Base-by-base conservation (phyloP, 2,113 vertebrate species). In the Saguinus imperator region DNA sequence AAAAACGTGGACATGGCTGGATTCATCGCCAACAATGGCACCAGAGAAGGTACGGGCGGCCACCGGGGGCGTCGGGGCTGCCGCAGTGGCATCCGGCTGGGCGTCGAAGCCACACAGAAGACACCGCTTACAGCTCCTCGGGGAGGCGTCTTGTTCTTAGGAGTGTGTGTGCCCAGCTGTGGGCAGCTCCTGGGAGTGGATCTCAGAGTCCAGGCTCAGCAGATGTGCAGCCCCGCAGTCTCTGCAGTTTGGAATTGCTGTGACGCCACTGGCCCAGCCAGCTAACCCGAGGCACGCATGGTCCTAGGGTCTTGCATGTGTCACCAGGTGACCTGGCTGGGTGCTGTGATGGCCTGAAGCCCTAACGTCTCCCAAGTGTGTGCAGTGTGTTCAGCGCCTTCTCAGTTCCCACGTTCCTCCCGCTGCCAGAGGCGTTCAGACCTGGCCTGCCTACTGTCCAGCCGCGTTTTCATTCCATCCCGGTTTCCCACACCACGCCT, bases 21-120 rank as follows among this genome's bases (percentile, higher is more conserved):
- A 95, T 99, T 98, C 98, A 99, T 99, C 1, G 99, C 99, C 94
- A 99, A 99, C 97, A 99, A 99, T 0, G 99, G 99, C 98, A 99
- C 99, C 61, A 88, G 98, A 58, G 99, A 99, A 98, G 99, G 99
- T 99, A 95, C 0, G 52, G 14, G 0, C 0, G 9, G 2, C 57
- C 0, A 0, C 52, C 0, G 0, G 80, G 23, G 23, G 48, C 1
- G 0, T 37, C 3, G 40, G 18, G 64, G 72, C 61, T 8, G 6
- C 3, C 27, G 4, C 18, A 7, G 32, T 52, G 14, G n/a, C 70
- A 40, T 35, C 64, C 4, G 11, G 11, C 57, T 50, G 58, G 43
- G 23, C 45, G 5, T 23, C 0, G 1, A 32, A 4, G 20, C 52
- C 27, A 18, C 1, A 0, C 1, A 8, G 13, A 17, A 8, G 9